Percentiles rank a stretch among this genome's conserved stretches.
Conservation (phyloP, 2,113 vertebrate species). For the Limnothrissa miodon region DNA sequence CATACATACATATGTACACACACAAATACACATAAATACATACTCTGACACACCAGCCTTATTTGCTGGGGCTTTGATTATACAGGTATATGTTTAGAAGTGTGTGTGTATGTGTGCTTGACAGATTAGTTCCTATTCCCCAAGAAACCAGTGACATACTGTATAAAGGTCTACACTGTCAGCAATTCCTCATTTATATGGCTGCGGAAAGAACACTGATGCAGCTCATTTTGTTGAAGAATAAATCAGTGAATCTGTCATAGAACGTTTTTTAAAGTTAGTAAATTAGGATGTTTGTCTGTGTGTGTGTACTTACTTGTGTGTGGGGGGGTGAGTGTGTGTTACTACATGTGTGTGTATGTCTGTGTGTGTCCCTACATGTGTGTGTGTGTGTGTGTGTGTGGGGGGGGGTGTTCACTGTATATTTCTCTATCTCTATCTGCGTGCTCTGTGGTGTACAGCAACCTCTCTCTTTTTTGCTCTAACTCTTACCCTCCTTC, state of each 20-base stretch:
- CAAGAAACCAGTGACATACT: not conserved
- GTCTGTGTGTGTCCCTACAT: not conserved
- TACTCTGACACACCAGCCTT: not conserved
- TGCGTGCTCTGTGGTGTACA: not conserved
- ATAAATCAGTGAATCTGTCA: not conserved
- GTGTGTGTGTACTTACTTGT: not conserved
- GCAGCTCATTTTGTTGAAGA: not conserved
- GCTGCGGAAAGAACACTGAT: not conserved
- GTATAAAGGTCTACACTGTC: not conserved
- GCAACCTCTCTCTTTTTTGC: slow-evolving; percentile 19
- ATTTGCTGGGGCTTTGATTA: not conserved
- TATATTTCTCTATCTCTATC: not conserved
- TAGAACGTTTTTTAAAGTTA: not conserved
- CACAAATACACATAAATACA: not conserved
- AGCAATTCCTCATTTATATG: not conserved
- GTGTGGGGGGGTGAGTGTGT: slow-evolving; percentile 13
- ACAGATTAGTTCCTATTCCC: not conserved
- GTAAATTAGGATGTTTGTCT: not conserved
- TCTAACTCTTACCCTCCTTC: slow-evolving; percentile 17
- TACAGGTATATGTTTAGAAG: not conserved
- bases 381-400: slow-evolving; percentile 17
- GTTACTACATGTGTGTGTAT: no score
- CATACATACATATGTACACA: not conserved
- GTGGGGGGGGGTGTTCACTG: no score
- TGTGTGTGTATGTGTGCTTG: not conserved